A percentile compares a stretch with the other conserved stretches of the same genome.
phyloP scores from a whole-genome alignment of 2,797 vertebrate genomes.

The Nyctalus aviator region DNA sequence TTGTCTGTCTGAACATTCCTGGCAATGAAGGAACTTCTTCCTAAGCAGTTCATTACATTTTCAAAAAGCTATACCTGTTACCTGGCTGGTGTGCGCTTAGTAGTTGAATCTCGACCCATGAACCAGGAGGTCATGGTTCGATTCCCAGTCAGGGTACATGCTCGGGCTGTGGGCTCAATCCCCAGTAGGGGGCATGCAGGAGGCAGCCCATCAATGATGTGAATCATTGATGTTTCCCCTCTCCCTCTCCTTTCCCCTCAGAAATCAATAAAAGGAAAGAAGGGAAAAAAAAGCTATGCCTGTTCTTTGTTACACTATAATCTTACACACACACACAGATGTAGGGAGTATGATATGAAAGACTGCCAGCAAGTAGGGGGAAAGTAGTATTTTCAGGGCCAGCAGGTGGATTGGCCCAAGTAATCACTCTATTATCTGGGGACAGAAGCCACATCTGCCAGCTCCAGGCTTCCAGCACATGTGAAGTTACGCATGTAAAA shows the following conservation, averaged over 20 bases:
- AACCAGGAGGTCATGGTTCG: no score
- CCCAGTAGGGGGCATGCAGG: no score
- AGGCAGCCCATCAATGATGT: no score
- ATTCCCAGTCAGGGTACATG: no score
- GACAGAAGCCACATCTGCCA: constrained; percentile 28
- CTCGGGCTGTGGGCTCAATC: no score
- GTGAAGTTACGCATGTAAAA: constrained; percentile 27
- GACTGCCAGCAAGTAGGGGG: background rate
- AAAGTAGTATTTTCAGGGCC: background rate
- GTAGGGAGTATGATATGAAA: background rate
- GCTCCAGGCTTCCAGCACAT: background rate
- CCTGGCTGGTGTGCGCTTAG: no score
- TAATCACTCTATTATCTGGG: background rate
- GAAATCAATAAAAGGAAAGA: no score
- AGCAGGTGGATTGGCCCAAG: background rate
- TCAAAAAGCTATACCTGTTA: background rate
- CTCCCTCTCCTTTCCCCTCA: no score
- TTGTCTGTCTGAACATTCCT: background rate
- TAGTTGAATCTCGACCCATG: no score
- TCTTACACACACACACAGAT: background rate
- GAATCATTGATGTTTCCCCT: no score
- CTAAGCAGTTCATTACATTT: constrained; percentile 18
- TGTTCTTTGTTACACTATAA: constrained; percentile 11
- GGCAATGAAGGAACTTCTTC: background rate
- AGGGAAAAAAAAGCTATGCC: background rate